A percentile compares a stretch with the other conserved stretches of the same genome.
Evolutionary conservation across 1,140 invertebrate species (phyloP).

Genomic region (Pemphigus obesinymphae): DNA sequence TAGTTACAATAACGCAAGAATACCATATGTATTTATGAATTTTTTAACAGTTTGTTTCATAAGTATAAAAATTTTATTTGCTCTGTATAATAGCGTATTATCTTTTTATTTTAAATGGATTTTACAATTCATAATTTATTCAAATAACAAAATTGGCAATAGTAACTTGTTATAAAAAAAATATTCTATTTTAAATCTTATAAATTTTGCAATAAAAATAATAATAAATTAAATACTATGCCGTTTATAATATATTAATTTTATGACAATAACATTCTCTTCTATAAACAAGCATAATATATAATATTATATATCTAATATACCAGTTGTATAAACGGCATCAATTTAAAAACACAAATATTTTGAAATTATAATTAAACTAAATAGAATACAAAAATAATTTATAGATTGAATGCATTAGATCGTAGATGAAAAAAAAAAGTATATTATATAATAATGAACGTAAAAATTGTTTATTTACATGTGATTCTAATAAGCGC

Average conservation of each 20-base stretch:
- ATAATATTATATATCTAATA: not conserved
- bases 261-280: not conserved
- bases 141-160: not conserved
- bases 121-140: not conserved
- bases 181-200: not conserved
- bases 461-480: slow-evolving; percentile 29
- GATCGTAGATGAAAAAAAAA: not conserved
- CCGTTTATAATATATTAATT: not conserved
- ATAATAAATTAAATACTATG: slow-evolving; percentile 1
- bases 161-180: slow-evolving; percentile 1
- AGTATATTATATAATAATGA: not conserved
- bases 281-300: not conserved
- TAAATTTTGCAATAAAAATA: not conserved
- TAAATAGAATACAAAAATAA: slow-evolving; percentile 12
- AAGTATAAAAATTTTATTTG: no score
- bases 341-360: not conserved
- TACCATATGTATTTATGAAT: no score
- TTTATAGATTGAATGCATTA: not conserved
- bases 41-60: no score
- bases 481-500: not conserved
- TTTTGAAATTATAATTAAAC: not conserved
- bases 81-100: not conserved
- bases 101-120: not conserved
- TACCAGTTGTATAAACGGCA: not conserved
- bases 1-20: no score